These are phyloP conservation scores for Hydropotes inermis DNA, from an alignment of 2,113 vertebrate genomes.

Conservation along the genomic window DNA sequence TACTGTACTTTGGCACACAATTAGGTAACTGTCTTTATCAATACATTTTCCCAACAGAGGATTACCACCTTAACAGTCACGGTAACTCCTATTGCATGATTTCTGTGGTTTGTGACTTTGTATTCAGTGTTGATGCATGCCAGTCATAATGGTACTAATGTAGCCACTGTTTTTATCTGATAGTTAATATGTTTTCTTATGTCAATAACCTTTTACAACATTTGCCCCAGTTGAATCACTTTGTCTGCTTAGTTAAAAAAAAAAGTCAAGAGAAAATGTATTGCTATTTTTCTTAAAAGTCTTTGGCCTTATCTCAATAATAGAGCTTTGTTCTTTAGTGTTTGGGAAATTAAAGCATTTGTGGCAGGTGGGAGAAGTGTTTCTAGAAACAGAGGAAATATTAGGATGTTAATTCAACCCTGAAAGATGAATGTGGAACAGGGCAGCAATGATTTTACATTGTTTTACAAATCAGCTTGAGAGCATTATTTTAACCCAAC, in stretches of 20 bases:
- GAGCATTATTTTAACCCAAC: background rate
- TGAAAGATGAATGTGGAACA: background rate
- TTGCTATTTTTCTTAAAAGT: background rate
- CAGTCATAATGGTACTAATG: conserved; percentile 31
- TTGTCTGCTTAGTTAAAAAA: background rate
- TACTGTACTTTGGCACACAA: conserved; percentile 59
- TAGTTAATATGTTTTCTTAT: background rate
- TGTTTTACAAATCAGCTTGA: background rate
- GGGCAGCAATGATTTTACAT: background rate
- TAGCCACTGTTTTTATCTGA: conserved; percentile 32
- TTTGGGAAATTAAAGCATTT: background rate
- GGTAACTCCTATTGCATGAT: conserved; percentile 89
- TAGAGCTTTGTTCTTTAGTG: background rate
- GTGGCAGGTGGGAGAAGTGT: background rate
- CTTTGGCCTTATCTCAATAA: background rate
- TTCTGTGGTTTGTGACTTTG: conserved; percentile 63
- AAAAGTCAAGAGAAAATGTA: background rate
- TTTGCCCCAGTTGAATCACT: background rate
- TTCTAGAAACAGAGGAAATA: background rate
- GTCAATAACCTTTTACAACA: background rate
- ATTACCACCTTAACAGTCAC: conserved; percentile 98
- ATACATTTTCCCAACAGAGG: conserved; percentile 91
- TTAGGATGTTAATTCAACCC: background rate
- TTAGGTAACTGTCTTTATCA: conserved; percentile 83
- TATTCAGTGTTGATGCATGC: conserved; percentile 65